A percentile compares a stretch with the other conserved stretches of the same genome.
Conservation (phyloP, 2,797 vertebrate species). For the Adelosebastes latens region DNA sequence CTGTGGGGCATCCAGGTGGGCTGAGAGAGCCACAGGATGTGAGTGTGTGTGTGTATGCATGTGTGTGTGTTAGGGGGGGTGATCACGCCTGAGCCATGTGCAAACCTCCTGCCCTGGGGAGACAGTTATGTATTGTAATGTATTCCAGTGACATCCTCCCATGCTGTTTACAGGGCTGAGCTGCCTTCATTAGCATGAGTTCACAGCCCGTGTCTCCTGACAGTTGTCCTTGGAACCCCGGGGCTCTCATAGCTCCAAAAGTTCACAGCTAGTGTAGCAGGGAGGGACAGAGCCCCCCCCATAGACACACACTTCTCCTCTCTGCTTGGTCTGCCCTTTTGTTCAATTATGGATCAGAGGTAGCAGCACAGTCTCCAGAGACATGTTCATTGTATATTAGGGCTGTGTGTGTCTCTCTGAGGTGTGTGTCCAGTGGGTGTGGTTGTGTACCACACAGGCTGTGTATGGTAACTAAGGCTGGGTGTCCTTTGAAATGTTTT, state of each 20-base stretch:
- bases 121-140: conserved; percentile 90
- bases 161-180: conserved; percentile 86
- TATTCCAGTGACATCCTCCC: conserved; percentile 86
- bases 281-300: conserved; percentile 42
- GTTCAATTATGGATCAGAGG: conserved; percentile 77
- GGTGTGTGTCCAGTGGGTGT: conserved; percentile 13
- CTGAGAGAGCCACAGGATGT: conserved; percentile 30
- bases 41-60: neutral
- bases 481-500: neutral
- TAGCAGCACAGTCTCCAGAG: conserved; percentile 55
- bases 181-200: conserved; percentile 87
- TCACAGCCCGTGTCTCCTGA: conserved; percentile 83
- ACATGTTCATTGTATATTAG: conserved; percentile 43
- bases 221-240: conserved; percentile 86
- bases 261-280: conserved; percentile 73
- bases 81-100: conserved; percentile 63
- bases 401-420: conserved; percentile 22
- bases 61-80: neutral
- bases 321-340: conserved; percentile 67
- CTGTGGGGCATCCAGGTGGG: conserved; percentile 69
- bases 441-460: conserved; percentile 7
- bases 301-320: conserved; percentile 33
- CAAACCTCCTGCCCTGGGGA: conserved; percentile 77
- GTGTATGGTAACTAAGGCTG: neutral
- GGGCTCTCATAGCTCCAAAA: conserved; percentile 81